Evolutionary conservation across 2,113 vertebrate species (phyloP).

Genomic region (Silurus asotus): DNA sequence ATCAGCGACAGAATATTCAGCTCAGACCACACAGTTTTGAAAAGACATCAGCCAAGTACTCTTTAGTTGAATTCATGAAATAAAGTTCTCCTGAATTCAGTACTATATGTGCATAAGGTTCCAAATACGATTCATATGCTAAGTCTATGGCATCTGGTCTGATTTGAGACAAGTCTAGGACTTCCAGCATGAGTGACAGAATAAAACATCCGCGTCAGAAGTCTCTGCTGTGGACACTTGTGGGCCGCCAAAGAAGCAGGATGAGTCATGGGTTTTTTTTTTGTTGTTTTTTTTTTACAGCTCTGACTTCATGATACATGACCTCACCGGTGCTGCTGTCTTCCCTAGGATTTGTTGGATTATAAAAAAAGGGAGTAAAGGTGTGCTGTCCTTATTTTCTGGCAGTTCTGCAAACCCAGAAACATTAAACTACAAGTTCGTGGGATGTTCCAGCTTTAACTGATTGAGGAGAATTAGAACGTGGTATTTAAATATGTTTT

Average conservation of each 20-base stretch:
- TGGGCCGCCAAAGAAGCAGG: constrained; percentile 61
- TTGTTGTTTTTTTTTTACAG: constrained; percentile 37
- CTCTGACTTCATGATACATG: constrained; percentile 42
- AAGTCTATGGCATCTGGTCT: not conserved
- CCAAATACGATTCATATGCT: not conserved
- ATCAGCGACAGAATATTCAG: too few relatives aligned
- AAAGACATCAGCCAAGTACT: not conserved
- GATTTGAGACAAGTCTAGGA: not conserved
- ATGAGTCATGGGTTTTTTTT: constrained; percentile 14
- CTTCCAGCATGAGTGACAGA: constrained; percentile 56
- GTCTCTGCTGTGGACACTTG: constrained; percentile 48
- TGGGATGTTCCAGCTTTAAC: not conserved
- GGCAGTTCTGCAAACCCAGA: not conserved
- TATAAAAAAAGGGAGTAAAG: not conserved
- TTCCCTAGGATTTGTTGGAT: not conserved
- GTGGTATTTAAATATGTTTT: not conserved
- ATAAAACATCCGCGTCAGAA: constrained; percentile 59
- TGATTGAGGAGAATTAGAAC: not conserved
- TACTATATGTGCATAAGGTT: not conserved
- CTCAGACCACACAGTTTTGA: too few relatives aligned
- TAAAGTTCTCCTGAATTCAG: constrained; percentile 1
- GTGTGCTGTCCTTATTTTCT: constrained; percentile 19
- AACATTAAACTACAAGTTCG: not conserved
- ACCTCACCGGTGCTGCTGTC: constrained; percentile 7
- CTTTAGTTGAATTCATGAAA: not conserved